These are phyloP conservation scores for Clusia tigrina DNA, from an alignment of 2,888 invertebrate genomes.

Conservation along the genomic window DNA sequence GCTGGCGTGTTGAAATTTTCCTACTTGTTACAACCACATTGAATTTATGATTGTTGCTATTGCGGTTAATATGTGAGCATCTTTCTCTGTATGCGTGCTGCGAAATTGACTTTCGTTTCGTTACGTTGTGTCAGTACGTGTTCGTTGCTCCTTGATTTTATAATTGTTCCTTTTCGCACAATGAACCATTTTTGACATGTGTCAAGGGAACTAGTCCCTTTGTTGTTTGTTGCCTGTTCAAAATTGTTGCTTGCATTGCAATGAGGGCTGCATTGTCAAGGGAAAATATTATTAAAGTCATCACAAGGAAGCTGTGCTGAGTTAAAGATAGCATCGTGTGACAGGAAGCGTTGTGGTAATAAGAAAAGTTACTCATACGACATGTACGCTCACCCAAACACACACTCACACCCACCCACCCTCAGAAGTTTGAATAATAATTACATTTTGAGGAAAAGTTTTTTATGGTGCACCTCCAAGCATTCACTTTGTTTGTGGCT, in stretches of 20 bases:
- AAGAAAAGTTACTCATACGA: neutral
- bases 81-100: neutral
- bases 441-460: too few species aligned
- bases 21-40: neutral
- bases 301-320: neutral
- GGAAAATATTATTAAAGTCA: slow-evolving; percentile 44
- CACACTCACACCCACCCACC: neutral
- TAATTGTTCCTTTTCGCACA: neutral
- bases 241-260: slow-evolving; percentile 1
- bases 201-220: neutral
- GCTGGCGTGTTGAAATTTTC: too few species aligned
- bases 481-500: too few species aligned
- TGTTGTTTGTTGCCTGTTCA: too few species aligned
- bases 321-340: neutral
- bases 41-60: neutral
- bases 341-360: neutral
- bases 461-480: too few species aligned
- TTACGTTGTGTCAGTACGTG: too few species aligned
- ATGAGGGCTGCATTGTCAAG: too few species aligned
- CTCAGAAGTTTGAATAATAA: too few species aligned
- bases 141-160: neutral
- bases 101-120: too few species aligned
- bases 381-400: neutral
- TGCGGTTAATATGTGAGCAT: too few species aligned
- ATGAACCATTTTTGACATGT: neutral